Conservation (phyloP, 2,797 vertebrate genomes). For the Brotula barbata region DNA sequence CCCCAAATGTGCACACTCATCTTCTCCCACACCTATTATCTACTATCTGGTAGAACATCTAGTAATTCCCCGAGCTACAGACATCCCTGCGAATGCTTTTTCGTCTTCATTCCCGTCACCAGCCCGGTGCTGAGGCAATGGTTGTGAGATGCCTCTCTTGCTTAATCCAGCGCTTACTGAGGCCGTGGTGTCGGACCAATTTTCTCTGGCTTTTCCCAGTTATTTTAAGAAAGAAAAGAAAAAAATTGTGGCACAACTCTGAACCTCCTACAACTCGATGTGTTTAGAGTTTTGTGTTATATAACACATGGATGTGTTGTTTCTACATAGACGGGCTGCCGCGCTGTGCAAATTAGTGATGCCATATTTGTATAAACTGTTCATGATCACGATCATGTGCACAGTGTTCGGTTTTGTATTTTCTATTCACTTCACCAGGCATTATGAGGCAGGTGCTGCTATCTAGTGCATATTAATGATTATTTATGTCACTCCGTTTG, state of each 20-base stretch:
- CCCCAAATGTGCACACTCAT: slow-evolving; percentile 12
- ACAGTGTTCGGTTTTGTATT: too few species aligned
- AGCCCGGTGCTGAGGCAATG: neutral
- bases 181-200: slow-evolving; percentile 30
- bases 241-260: too few species aligned
- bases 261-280: too few species aligned
- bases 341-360: too few species aligned
- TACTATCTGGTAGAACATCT: too few species aligned
- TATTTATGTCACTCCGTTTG: neutral
- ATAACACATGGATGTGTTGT: too few species aligned
- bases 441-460: slow-evolving; percentile 22
- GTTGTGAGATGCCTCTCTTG: slow-evolving; percentile 12
- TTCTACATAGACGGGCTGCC: too few species aligned
- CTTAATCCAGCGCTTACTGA: slow-evolving; percentile 26
- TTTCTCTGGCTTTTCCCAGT: slow-evolving; percentile 27
- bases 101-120: slow-evolving; percentile 17
- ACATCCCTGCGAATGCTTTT: slow-evolving; percentile 7
- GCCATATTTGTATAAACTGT: too few species aligned
- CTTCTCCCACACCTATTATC: neutral
- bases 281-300: too few species aligned
- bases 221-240: too few species aligned
- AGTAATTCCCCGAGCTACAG: neutral
- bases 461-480: too few species aligned
- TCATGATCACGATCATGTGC: too few species aligned
- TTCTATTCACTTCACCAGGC: neutral